Evolutionary conservation across 2,888 invertebrate species (phyloP).

Genomic region (Neoscelio sp.): DNA sequence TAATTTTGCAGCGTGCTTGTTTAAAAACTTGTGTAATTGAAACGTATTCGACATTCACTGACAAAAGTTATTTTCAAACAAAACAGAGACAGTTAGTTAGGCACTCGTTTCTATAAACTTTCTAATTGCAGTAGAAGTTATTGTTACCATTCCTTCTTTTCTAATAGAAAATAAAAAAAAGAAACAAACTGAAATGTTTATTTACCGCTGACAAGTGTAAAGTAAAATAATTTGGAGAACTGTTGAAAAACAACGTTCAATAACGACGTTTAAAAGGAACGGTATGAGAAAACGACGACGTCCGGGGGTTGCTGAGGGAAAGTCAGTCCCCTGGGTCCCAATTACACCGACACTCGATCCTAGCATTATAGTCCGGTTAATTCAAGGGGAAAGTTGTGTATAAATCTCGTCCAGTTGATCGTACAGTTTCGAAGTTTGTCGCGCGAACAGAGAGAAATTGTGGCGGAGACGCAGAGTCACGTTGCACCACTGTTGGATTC

Average conservation of each 20-base stretch:
- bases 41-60: no score
- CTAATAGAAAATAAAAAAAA: no score
- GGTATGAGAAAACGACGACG: neutral
- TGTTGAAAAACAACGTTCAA: slow-evolving; percentile 29
- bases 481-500: slow-evolving; percentile 57
- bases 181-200: no score
- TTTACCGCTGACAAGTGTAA: neutral
- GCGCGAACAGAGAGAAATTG: slow-evolving; percentile 64
- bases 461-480: slow-evolving; percentile 49
- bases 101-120: no score
- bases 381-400: slow-evolving; percentile 81
- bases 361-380: slow-evolving; percentile 81
- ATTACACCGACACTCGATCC: slow-evolving; percentile 83
- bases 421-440: slow-evolving; percentile 73
- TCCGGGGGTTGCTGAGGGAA: slow-evolving; percentile 52
- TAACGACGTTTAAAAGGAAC: slow-evolving; percentile 12
- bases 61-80: no score
- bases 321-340: slow-evolving; percentile 82
- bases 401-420: slow-evolving; percentile 80
- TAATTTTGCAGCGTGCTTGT: no score
- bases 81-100: no score
- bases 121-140: no score
- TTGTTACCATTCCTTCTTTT: no score
- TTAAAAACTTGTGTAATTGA: no score
- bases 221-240: no score